Evolutionary conservation across 2,113 vertebrate genomes (phyloP).

Genomic region (Gobiocypris rarus): DNA sequence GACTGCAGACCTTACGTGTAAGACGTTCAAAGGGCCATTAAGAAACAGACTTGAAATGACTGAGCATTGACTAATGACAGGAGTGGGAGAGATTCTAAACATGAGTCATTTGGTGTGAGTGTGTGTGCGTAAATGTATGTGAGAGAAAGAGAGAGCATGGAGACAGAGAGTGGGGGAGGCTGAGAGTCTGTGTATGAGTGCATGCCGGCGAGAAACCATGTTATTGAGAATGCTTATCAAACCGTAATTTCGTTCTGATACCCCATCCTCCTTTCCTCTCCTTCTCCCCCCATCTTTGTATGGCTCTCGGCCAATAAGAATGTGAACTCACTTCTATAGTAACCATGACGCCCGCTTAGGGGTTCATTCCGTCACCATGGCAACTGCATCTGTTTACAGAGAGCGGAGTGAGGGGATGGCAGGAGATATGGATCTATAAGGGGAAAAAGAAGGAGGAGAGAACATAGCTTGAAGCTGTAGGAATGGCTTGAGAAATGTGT

Average conservation of each 20-base stretch:
- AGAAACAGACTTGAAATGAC: constrained; percentile 70
- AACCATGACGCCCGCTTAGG: constrained; percentile 79
- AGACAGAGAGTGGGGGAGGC: constrained; percentile 42
- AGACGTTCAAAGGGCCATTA: constrained; percentile 57
- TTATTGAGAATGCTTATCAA: constrained; percentile 72
- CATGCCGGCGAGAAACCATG: constrained; percentile 62
- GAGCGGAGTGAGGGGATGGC: constrained; percentile 56
- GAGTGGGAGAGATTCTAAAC: constrained; percentile 71
- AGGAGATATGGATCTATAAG: constrained; percentile 50
- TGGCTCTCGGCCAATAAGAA: constrained; percentile 69
- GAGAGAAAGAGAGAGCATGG: constrained; percentile 31
- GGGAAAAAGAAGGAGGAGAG: neutral
- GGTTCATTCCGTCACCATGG: constrained; percentile 82
- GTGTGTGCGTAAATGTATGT: constrained; percentile 27
- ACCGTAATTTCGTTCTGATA: constrained; percentile 60
- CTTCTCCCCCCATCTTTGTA: constrained; percentile 63
- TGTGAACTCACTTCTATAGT: constrained; percentile 66
- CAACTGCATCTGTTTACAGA: constrained; percentile 94
- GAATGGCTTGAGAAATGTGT: neutral
- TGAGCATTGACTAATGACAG: constrained; percentile 58
- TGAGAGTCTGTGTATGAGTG: constrained; percentile 42
- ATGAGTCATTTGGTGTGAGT: constrained; percentile 69
- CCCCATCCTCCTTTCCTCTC: constrained; percentile 60
- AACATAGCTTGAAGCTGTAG: neutral
- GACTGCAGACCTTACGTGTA: constrained; percentile 12